Evolutionary conservation across 2,113 vertebrate species (phyloP).

Genomic region (Pedionomus torquatus): DNA sequence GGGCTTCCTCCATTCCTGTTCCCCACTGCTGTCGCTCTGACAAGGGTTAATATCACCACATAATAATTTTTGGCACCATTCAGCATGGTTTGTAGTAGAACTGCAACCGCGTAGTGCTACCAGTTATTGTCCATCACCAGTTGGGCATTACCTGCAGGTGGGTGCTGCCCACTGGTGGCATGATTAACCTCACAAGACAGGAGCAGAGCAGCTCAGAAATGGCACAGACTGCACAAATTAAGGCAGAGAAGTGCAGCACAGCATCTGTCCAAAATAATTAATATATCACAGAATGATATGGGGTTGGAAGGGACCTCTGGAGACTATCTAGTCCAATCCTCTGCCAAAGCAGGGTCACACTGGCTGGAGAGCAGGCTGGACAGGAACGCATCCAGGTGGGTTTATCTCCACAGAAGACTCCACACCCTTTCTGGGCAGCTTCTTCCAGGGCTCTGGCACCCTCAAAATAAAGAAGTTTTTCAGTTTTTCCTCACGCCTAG

Average conservation of each 20-base stretch:
- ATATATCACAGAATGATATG: too few species aligned
- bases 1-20: background rate
- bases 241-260: background rate
- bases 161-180: background rate
- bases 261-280: background rate
- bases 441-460: too few species aligned
- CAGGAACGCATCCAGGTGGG: too few species aligned
- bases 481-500: too few species aligned
- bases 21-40: background rate
- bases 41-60: background rate
- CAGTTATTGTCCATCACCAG: background rate
- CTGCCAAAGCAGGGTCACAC: too few species aligned
- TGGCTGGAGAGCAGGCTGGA: too few species aligned
- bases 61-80: background rate
- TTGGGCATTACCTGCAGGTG: background rate
- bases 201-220: background rate
- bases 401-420: too few species aligned
- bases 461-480: too few species aligned
- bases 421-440: too few species aligned
- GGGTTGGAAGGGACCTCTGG: too few species aligned
- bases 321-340: too few species aligned
- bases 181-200: background rate
- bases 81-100: background rate
- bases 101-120: rapidly evolving
- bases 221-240: background rate